A percentile compares a stretch with the other conserved stretches of the same genome.
phyloP scores from a whole-genome alignment of 1,140 invertebrate species.

The Diabrotica virgifera region DNA sequence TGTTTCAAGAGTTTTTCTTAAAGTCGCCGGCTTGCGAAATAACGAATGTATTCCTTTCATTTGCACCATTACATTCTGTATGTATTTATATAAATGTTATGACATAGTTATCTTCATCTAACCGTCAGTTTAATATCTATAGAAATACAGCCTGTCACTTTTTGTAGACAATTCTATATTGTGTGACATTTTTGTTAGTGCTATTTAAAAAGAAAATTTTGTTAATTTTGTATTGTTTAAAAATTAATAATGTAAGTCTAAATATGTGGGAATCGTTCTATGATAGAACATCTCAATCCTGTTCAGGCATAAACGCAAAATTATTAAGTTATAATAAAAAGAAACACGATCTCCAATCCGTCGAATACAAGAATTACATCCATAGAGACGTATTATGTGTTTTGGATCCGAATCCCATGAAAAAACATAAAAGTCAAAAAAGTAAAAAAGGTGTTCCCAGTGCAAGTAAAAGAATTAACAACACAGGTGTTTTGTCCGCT shows the following conservation, averaged over 20 bases:
- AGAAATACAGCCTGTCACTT: no score
- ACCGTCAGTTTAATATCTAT: no score
- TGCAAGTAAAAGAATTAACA: neutral
- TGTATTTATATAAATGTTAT: no score
- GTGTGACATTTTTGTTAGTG: no score
- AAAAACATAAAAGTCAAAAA: conserved; percentile 6
- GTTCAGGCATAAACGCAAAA: conserved; percentile 6
- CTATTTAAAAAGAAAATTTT: no score
- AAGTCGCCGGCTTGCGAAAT: no score
- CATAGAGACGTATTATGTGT: conserved; percentile 25
- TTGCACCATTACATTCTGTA: no score
- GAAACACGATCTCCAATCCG: conserved; percentile 25
- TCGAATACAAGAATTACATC: conserved; percentile 30
- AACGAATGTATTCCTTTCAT: no score
- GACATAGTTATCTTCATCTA: no score
- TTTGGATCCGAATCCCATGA: conserved; percentile 26
- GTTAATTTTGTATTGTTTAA: neutral
- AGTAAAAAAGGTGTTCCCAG: conserved; percentile 6
- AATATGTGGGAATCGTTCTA: conserved; percentile 29
- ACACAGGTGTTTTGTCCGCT: neutral
- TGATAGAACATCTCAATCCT: conserved; percentile 21
- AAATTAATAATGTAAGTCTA: conserved; percentile 1
- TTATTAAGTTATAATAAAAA: conserved; percentile 4
- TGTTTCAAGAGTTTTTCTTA: no score
- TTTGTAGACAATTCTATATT: no score